Conservation (phyloP, 2,888 invertebrate species). For the Notodonta ziczac region DNA sequence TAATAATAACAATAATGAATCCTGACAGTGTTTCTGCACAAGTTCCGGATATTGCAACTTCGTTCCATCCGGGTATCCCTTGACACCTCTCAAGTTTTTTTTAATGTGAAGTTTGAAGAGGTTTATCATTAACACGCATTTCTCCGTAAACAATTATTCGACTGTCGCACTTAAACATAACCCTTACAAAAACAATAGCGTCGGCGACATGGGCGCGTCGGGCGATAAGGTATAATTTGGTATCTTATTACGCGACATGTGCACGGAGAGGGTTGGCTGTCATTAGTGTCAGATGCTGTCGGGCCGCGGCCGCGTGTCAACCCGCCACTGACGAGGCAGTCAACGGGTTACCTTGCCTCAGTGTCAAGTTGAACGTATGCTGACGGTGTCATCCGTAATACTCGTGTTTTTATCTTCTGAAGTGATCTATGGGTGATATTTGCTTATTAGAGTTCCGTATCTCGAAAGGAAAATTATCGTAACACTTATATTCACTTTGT, state of each 20-base stretch:
- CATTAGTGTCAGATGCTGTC: constrained; percentile 70
- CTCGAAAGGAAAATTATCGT: too few relatives aligned
- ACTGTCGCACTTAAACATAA: constrained; percentile 21
- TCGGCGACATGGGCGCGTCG: constrained; percentile 40
- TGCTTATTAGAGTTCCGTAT: too few relatives aligned
- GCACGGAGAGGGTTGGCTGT: constrained; percentile 70
- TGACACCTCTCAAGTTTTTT: too few relatives aligned
- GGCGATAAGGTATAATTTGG: constrained; percentile 74
- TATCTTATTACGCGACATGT: constrained; percentile 61
- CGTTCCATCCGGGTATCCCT: too few relatives aligned
- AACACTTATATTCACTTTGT: too few relatives aligned
- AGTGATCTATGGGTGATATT: too few relatives aligned
- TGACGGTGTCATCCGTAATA: constrained; percentile 5
- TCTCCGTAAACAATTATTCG: constrained; percentile 26
- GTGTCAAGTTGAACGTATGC: constrained; percentile 36
- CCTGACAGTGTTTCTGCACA: too few relatives aligned
- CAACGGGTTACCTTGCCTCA: constrained; percentile 36
- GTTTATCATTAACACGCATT: background rate
- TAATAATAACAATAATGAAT: too few relatives aligned
- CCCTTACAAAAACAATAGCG: constrained; percentile 37
- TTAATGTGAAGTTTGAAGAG: background rate
- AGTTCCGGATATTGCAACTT: too few relatives aligned
- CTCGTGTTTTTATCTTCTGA: too few relatives aligned
- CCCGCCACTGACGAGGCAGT: constrained; percentile 29
- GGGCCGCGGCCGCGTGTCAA: constrained; percentile 54